Evolutionary conservation across 2,113 vertebrate genomes (phyloP).

Genomic region (Corythoichthys intestinalis): DNA sequence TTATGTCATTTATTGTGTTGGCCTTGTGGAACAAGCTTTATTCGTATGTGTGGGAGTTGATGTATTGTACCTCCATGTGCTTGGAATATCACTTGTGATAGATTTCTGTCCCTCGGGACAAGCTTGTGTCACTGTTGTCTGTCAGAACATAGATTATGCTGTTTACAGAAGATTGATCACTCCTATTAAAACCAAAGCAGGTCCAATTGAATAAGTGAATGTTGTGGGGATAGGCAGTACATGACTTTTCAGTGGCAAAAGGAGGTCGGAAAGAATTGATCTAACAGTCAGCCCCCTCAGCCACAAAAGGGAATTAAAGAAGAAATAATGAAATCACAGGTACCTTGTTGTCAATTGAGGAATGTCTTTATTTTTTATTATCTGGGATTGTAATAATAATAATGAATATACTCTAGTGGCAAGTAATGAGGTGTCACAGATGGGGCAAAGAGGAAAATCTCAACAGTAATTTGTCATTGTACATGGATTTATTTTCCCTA

Average conservation of each 20-base stretch:
- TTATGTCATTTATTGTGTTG: constrained; percentile 41
- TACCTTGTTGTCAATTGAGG: constrained; percentile 12
- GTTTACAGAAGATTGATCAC: constrained; percentile 70
- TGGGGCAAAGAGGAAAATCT: constrained; percentile 10
- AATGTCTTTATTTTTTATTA: constrained; percentile 29
- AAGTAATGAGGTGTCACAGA: constrained; percentile 45
- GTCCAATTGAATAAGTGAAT: constrained; percentile 64
- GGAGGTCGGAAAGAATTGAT: constrained; percentile 37
- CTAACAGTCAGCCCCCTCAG: constrained; percentile 32
- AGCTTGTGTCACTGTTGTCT: constrained; percentile 62
- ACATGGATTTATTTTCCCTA: background rate
- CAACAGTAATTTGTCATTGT: background rate
- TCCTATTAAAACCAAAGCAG: constrained; percentile 66
- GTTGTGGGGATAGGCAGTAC: constrained; percentile 22
- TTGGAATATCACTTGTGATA: constrained; percentile 46
- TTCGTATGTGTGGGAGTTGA: constrained; percentile 29
- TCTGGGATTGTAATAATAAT: constrained; percentile 18
- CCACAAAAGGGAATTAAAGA: constrained; percentile 26
- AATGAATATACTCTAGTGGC: constrained; percentile 3
- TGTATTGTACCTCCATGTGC: constrained; percentile 42
- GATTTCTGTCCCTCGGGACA: constrained; percentile 56
- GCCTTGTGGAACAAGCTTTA: constrained; percentile 36
- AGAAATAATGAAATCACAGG: constrained; percentile 51
- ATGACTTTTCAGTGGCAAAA: constrained; percentile 49
- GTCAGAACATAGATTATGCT: constrained; percentile 61